A percentile compares a stretch with the other conserved stretches of the same genome.
Evolutionary conservation across 2,888 invertebrate genomes (phyloP).

Genomic region (Lithophane ornitopus): DNA sequence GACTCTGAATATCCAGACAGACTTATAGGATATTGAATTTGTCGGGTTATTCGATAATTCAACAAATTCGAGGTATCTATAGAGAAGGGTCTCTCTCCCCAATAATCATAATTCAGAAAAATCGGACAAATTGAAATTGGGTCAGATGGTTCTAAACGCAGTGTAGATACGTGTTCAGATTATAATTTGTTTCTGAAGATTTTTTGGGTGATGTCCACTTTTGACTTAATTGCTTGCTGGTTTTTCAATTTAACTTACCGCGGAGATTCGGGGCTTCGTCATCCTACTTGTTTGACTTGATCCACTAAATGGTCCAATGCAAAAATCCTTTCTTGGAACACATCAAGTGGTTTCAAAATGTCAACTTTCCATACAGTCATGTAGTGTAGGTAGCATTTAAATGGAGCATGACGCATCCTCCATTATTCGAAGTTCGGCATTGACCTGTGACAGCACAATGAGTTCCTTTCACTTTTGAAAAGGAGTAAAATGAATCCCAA

Average conservation of each 20-base stretch:
- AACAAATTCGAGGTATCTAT: slow-evolving; percentile 33
- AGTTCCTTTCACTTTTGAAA: slow-evolving; percentile 55
- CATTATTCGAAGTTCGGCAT: slow-evolving; percentile 46
- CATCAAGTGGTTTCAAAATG: slow-evolving; percentile 46
- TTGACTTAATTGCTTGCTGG: slow-evolving; percentile 2
- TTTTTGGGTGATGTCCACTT: neutral
- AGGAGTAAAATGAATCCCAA: slow-evolving; percentile 18
- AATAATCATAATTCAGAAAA: slow-evolving; percentile 36
- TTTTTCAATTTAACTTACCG: neutral
- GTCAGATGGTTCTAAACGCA: slow-evolving; percentile 26
- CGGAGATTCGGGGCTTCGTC: neutral
- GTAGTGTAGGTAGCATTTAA: slow-evolving; percentile 29
- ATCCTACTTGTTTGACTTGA: slow-evolving; percentile 5
- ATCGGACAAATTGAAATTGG: slow-evolving; percentile 29
- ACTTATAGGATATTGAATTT: slow-evolving; percentile 44
- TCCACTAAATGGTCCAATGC: slow-evolving; percentile 21
- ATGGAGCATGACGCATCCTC: slow-evolving; percentile 56
- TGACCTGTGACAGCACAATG: slow-evolving; percentile 49
- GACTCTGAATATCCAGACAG: slow-evolving; percentile 33
- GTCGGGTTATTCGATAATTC: slow-evolving; percentile 39
- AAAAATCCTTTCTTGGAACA: slow-evolving; percentile 35
- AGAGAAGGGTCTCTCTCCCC: slow-evolving; percentile 15
- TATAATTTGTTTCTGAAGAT: neutral
- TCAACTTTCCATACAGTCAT: slow-evolving; percentile 40
- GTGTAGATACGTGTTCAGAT: slow-evolving; percentile 14